Base-by-base conservation (phyloP, 2,113 vertebrate genomes). In the Myiozetetes cayanensis region DNA sequence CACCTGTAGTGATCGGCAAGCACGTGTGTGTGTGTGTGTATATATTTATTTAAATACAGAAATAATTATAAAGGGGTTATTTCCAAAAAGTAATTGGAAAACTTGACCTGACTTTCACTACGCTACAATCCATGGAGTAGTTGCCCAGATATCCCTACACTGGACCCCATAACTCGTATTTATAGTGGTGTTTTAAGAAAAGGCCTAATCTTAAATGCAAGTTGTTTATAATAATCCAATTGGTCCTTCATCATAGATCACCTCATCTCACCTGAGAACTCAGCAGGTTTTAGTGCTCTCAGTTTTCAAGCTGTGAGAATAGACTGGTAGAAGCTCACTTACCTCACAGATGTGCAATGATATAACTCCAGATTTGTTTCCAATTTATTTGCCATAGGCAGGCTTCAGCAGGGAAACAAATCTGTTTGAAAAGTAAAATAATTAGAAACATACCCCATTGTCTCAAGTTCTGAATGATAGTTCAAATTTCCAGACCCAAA, bases 171-270 rank as follows among this genome's bases (percentile, higher is more conserved):
- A 94, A 63, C 41, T 92, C 0, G 0, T 71, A 37, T 73, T 87
- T 79, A 61, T 76, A 59, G 37, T 22, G 25, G 12, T 35, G 12
- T 79, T 94, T 79, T 63, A 91, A 71, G 71, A 91, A 87, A 70
- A 93, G 24, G 4, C 33, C 33, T 66, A 55, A 79, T 71, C 63
- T 77, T 49, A 82, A 82, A 41, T 65, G 43, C 39, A 74, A 65
- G 79, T 90, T 95, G 94, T 96, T 97, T 85, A 94, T 81, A 94
- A 63, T 95, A 88, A 95, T 97, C 94, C 77, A 88, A 75, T 94
- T 90, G 83, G 33, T 92, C 55, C 65, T 94, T 84, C 65, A 39
- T 96, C 91, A 92, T 65, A 77, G 76, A 67, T 86, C 94, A 95
- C 93, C 84, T 96, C 85, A 71, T 95, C 84, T 90, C 76, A 91